These are phyloP conservation scores for Dallia pectoralis DNA, from an alignment of 2,797 vertebrate species.

Conservation along the genomic window DNA sequence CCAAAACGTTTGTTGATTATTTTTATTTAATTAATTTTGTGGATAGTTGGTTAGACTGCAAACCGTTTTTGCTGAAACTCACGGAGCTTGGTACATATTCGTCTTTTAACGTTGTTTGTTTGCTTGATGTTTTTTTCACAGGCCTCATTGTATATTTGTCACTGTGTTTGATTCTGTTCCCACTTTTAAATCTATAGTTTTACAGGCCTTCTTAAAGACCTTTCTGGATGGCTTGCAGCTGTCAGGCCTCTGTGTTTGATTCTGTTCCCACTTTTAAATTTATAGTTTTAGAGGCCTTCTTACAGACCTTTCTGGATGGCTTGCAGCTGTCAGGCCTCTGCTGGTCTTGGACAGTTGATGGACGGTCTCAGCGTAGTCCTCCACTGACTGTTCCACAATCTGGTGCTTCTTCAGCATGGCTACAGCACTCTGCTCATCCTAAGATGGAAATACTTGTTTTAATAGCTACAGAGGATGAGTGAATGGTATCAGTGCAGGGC, in stretches of 20 bases:
- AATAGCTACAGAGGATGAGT: not conserved
- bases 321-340: constrained; percentile 85
- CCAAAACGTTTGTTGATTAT: too few relatives aligned
- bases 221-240: constrained; percentile 89
- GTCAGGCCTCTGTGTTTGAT: constrained; percentile 83
- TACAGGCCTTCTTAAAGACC: constrained; percentile 58
- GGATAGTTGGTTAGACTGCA: too few relatives aligned
- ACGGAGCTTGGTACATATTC: too few relatives aligned
- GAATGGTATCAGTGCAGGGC: not conserved
- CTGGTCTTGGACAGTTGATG: constrained; percentile 95
- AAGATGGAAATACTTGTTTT: constrained; percentile 18
- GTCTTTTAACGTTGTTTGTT: too few relatives aligned
- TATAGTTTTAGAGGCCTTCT: not conserved
- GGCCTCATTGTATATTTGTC: too few relatives aligned
- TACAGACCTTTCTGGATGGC: constrained; percentile 87
- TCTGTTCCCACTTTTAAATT: not conserved
- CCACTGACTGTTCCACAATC: constrained; percentile 94
- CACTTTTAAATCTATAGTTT: not conserved
- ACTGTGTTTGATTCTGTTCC: not conserved
- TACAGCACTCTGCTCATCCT: constrained; percentile 96
- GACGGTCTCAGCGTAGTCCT: constrained; percentile 94
- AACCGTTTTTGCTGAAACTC: too few relatives aligned
- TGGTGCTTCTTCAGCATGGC: constrained; percentile 98
- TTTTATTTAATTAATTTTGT: too few relatives aligned
- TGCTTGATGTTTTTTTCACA: too few relatives aligned